Evolutionary conservation across 2,113 vertebrate genomes (phyloP).

Genomic region (Gymnogyps californianus): DNA sequence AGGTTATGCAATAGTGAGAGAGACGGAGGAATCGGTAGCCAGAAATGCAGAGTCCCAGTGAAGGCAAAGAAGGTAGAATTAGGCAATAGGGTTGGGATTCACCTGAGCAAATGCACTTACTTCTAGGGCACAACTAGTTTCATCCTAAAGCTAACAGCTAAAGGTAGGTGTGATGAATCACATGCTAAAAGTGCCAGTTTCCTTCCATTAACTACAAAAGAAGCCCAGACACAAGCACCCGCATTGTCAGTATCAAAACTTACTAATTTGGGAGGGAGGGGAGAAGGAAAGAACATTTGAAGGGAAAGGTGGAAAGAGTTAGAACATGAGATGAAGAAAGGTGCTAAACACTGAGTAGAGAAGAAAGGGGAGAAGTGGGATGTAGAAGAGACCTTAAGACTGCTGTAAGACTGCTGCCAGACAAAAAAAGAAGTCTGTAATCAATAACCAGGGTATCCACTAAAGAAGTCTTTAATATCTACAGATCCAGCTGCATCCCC

Average conservation of each 20-base stretch:
- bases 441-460: accelerated
- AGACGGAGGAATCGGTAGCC: not conserved
- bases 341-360: not conserved
- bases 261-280: not conserved
- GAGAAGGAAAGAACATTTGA: not conserved
- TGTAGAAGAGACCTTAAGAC: not conserved
- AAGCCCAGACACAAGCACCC: not conserved
- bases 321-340: not conserved
- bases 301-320: not conserved
- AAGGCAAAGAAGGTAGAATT: not conserved
- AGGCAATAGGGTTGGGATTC: not conserved
- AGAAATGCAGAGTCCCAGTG: not conserved
- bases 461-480: not conserved
- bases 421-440: not conserved
- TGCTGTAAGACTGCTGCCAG: not conserved
- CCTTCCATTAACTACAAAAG: not conserved
- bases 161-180: not conserved
- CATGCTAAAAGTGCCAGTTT: not conserved
- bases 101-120: not conserved
- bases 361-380: not conserved
- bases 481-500: not conserved
- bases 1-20: not conserved
- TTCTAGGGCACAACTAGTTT: not conserved
- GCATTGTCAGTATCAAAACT: not conserved
- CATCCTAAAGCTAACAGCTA: not conserved